Evolutionary conservation across 2,888 invertebrate species (phyloP), one percentile per base, ranked within the genome.

Genomic region (Neoscelio sp.): DNA sequence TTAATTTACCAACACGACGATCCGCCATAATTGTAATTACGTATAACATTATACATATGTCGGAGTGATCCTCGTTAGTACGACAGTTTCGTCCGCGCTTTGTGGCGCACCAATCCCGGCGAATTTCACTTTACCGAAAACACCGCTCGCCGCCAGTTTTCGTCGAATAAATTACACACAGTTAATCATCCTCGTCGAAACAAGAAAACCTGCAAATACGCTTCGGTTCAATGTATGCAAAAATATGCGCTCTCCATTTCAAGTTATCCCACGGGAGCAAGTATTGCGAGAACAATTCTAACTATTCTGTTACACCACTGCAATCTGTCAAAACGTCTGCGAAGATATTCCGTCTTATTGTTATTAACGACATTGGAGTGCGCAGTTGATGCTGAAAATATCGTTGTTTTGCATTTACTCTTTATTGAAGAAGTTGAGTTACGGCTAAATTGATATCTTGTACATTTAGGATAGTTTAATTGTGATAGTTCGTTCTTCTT

Each of bases 231-330:
- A 58, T 58, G 38, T 10, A 58, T 58, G 58, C 58, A 58, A 58
- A 58, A 58, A 40, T 40, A 58, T 58, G 26, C 58, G 40, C 23
- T 58, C 42, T 58, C 40, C 58, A 42, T 58, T 42, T 42, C 42
- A 10, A 42, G 42, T 58, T 40, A 15, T 58, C 42, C 10, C 56
- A 7, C 15, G 40, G 42, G 58, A 42, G 15, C 42, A n/a, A 40
- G 40, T 40, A 42, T 28, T n/a, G 40, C 15, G 42, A 28, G 42
- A 58, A 40, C 42, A 42, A 58, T 58, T 58, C 42, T 15, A 58
- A 42, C 58, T 28, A 40, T 58, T 26, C 33, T 13, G 40, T 56
- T 40, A 56, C 26, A 40, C 13, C 13, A 15, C 23, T 26, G 56
- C 23, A 56, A 56, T 56, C 40, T 56, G 56, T 38, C 56, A 52